phyloP scores from a whole-genome alignment of 1,140 invertebrate species.

The Ruditapes philippinarum region DNA sequence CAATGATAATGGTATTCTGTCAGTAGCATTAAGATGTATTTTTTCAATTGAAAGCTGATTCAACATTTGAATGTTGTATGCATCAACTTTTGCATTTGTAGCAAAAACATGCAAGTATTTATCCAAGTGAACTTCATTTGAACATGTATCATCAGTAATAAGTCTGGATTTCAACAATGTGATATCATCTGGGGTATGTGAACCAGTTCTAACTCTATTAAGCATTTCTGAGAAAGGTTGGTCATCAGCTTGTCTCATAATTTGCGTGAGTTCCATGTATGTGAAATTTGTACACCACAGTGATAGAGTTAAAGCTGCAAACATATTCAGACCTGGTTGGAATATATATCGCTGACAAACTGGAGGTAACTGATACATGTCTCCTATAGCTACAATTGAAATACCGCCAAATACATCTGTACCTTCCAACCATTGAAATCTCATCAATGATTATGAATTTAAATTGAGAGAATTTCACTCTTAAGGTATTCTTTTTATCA shows the following conservation, averaged over 20 bases:
- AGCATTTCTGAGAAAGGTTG: not conserved
- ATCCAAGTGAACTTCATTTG: not conserved
- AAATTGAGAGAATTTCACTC: not conserved
- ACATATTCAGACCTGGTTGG: not conserved
- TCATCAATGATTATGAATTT: conserved; percentile 17
- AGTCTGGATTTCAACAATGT: not conserved
- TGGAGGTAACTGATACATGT: conserved; percentile 34
- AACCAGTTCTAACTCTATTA: not conserved
- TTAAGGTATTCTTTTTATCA: conserved; percentile 32
- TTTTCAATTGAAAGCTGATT: not conserved
- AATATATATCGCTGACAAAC: conserved; percentile 11
- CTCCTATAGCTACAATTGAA: not conserved
- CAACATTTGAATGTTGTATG: not conserved
- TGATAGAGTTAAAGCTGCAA: not conserved
- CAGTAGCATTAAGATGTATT: not conserved
- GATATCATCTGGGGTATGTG: not conserved
- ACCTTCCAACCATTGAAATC: conserved; percentile 21
- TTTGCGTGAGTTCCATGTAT: not conserved
- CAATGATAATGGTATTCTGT: conserved; percentile 1
- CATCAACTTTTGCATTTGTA: not conserved
- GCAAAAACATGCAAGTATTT: conserved; percentile 31
- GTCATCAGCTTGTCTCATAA: conserved; percentile 27
- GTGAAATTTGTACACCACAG: not conserved
- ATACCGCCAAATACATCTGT: not conserved
- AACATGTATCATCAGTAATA: not conserved